These are phyloP conservation scores for Drosophila buzzatii DNA, from an alignment of 2,888 invertebrate species.

Conservation along the genomic window DNA sequence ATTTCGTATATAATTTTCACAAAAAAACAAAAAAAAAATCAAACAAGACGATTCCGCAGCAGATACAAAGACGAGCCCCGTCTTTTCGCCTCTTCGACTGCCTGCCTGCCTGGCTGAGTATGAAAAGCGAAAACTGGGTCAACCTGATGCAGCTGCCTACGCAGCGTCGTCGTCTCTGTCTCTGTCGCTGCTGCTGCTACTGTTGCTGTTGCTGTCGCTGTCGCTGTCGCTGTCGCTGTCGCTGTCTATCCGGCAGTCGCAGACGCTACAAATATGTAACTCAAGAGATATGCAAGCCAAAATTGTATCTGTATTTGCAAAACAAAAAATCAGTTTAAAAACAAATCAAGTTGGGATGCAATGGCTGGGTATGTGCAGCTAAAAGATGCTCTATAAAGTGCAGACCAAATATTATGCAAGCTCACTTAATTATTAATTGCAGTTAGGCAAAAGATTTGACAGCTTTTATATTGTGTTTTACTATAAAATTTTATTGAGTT, in stretches of 20 bases:
- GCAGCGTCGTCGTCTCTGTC: slow-evolving; percentile 44
- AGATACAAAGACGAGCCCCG: slow-evolving; percentile 34
- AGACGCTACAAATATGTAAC: slow-evolving; percentile 72
- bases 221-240: slow-evolving; percentile 34
- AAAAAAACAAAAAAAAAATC: slow-evolving; percentile 39
- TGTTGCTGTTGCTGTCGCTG: slow-evolving; percentile 28
- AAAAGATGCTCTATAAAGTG: slow-evolving; percentile 4
- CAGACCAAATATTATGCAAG: not conserved
- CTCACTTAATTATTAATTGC: too few relatives aligned
- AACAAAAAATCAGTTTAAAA: slow-evolving; percentile 24
- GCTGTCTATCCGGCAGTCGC: slow-evolving; percentile 64
- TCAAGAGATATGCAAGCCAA: slow-evolving; percentile 68
- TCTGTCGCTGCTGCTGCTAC: slow-evolving; percentile 7
- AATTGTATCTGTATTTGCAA: slow-evolving; percentile 54
- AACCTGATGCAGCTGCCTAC: slow-evolving; percentile 77
- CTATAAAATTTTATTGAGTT: too few relatives aligned
- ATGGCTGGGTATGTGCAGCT: not conserved
- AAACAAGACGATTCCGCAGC: slow-evolving; percentile 44
- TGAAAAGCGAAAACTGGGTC: slow-evolving; percentile 79
- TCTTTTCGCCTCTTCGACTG: slow-evolving; percentile 15
- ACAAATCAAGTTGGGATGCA: slow-evolving; percentile 18
- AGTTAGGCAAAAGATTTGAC: not conserved
- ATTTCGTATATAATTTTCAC: slow-evolving; percentile 72
- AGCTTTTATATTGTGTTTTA: not conserved
- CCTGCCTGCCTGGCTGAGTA: slow-evolving; percentile 25